Conservation (phyloP, 2,888 invertebrate genomes). For the Ligdia adustata region DNA sequence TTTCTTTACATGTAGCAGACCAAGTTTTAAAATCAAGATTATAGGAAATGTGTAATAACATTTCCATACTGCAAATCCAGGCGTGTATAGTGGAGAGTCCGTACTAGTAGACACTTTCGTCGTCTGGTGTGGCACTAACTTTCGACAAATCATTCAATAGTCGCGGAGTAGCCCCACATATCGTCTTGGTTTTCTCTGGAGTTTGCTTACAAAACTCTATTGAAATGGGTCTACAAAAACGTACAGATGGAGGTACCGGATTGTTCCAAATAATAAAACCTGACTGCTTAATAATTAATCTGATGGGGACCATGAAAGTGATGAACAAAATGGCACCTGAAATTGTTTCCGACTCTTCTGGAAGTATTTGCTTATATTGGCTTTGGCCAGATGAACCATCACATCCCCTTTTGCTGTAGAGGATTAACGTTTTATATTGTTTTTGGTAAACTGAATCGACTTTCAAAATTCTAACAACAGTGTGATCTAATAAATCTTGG, state of each 20-base stretch:
- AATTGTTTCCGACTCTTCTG: not conserved
- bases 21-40: slow-evolving; percentile 1
- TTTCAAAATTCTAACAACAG: too few species aligned
- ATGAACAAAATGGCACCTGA: not conserved
- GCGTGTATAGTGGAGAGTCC: not conserved
- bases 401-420: not conserved
- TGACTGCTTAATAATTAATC: not conserved
- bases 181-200: slow-evolving; percentile 3
- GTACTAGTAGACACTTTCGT: not conserved
- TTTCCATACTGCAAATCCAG: slow-evolving; percentile 8
- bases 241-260: not conserved
- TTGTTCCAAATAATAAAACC: not conserved
- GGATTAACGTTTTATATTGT: not conserved
- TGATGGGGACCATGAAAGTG: not conserved
- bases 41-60: slow-evolving; percentile 2
- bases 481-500: not conserved
- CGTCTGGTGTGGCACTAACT: not conserved
- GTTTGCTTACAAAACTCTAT: slow-evolving; percentile 3
- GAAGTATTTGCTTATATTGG: not conserved
- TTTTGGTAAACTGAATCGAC: not conserved
- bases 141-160: not conserved
- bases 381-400: not conserved
- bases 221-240: slow-evolving; percentile 3
- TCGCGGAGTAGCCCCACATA: not conserved
- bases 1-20: slow-evolving; percentile 4